Conservation (phyloP, 2,113 vertebrate genomes). For the Rutilus rutilus region DNA sequence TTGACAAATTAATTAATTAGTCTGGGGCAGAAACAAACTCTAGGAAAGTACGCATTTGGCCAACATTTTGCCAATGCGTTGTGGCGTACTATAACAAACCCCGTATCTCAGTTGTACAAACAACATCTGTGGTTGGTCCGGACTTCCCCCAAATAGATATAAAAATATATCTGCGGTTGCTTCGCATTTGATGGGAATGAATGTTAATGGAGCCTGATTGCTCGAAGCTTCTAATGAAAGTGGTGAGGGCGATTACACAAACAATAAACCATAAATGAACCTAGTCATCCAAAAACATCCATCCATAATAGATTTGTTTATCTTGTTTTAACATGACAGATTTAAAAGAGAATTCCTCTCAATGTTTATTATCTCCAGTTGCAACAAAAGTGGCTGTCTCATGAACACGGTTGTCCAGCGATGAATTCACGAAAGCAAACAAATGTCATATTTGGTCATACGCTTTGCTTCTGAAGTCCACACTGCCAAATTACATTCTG, state of each 20-base stretch:
- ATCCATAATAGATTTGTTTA: not conserved
- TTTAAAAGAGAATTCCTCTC: not conserved
- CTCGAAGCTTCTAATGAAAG: constrained; percentile 11
- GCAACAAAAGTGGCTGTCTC: not conserved
- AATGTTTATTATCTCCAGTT: not conserved
- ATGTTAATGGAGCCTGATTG: not conserved
- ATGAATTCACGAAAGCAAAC: not conserved
- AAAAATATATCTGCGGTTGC: not conserved
- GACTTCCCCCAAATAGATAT: not conserved
- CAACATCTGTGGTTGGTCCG: not conserved
- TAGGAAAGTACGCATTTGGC: not conserved
- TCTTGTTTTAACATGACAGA: not conserved
- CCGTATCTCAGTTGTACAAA: constrained; percentile 1
- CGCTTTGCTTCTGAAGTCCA: not conserved
- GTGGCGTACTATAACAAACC: not conserved
- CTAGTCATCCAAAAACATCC: not conserved
- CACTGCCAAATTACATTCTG: not conserved
- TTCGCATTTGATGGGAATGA: not conserved
- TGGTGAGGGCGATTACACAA: not conserved
- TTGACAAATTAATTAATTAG: not conserved
- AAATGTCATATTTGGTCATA: not conserved
- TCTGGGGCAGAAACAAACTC: not conserved
- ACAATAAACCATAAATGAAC: constrained; percentile 11
- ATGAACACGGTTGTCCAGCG: not conserved
- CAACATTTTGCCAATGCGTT: not conserved